Evolutionary conservation across 1,140 invertebrate species (phyloP), one percentile per base, ranked within the genome.

Genomic region (Brachionus rotundiformis): DNA sequence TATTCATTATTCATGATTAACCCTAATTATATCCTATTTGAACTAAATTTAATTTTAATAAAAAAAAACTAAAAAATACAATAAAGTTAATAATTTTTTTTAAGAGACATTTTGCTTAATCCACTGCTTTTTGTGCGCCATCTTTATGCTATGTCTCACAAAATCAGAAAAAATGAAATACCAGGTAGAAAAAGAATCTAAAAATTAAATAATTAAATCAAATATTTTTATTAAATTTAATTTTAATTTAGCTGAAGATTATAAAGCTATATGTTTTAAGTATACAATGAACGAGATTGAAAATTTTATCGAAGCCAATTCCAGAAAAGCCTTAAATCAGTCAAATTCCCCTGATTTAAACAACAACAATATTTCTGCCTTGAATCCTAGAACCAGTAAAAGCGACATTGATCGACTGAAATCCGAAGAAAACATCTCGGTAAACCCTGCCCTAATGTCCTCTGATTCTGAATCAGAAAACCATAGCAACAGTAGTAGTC

Each of bases 41-140:
- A n/a, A n/a, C n/a, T n/a, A n/a, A n/a, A n/a, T n/a, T n/a, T 41
- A 41, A 41, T 3, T 41, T 49, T 19, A 19, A 23, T 2, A n/a
- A 65, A 23, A 1, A 31, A 8, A 23, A 63, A 13, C 8, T 29
- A 63, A 63, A 63, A 29, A 19, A 11, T 13, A n/a, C 47, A 4
- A 31, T 27, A 3, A 27, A 65, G 13, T 65, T 31, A 31, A 31
- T 10, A 47, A n/a, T 44, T 25, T 41, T 59, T 59, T 39, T 63
- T 6, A 77, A 79, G 76, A 29, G 76, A 79, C 33, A 23, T 79
- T 59, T 16, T 59, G 16, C 76, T 59, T 36, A 63, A 59, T 79
- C 76, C 76, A 25, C 16, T 79, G 5, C 33, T 79, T 7, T 79
- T 79, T 39, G 47, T 79, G 0, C n/a, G 27, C 11, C 76, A 79